These are phyloP conservation scores for Hypsibius dujardini DNA, from an alignment of 1,140 invertebrate genomes.

Conservation along the genomic window DNA sequence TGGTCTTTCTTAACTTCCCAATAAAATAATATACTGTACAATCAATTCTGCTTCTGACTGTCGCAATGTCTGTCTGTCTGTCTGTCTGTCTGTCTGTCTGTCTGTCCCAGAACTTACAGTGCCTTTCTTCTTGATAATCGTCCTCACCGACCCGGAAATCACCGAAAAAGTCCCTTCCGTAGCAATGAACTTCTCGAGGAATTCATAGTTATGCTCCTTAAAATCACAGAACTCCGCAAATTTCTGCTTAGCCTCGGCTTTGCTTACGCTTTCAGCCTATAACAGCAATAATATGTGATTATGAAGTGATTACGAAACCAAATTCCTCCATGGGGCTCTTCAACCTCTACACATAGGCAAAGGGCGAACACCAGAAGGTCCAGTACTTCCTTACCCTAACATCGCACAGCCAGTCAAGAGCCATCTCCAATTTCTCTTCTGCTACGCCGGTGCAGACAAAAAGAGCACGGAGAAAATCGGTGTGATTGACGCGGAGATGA, in stretches of 20 bases:
- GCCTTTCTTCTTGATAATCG: conserved; percentile 12
- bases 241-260: conserved; percentile 18
- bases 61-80: too few relatives aligned
- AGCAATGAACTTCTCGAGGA: conserved; percentile 40
- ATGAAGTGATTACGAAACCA: too few relatives aligned
- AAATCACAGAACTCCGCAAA: conserved; percentile 19
- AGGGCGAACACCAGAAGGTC: too few relatives aligned
- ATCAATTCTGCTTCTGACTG: too few relatives aligned
- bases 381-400: conserved; percentile 34
- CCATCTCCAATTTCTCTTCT: conserved; percentile 46
- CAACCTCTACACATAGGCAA: too few relatives aligned
- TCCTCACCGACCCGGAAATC: conserved; percentile 29
- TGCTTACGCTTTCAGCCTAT: background rate
- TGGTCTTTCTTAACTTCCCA: too few relatives aligned
- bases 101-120: conserved; percentile 14
- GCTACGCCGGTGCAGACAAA: conserved; percentile 61
- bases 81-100: too few relatives aligned
- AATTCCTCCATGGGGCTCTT: too few relatives aligned
- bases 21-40: too few relatives aligned
- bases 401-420: conserved; percentile 45
- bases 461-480: conserved; percentile 53
- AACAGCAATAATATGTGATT: too few relatives aligned
- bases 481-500: conserved; percentile 62
- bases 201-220: background rate
- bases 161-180: conserved; percentile 48